Evolutionary conservation across 2,797 vertebrate species (phyloP), one percentile per base, ranked within the genome.

Genomic region (Spinus pinus): DNA sequence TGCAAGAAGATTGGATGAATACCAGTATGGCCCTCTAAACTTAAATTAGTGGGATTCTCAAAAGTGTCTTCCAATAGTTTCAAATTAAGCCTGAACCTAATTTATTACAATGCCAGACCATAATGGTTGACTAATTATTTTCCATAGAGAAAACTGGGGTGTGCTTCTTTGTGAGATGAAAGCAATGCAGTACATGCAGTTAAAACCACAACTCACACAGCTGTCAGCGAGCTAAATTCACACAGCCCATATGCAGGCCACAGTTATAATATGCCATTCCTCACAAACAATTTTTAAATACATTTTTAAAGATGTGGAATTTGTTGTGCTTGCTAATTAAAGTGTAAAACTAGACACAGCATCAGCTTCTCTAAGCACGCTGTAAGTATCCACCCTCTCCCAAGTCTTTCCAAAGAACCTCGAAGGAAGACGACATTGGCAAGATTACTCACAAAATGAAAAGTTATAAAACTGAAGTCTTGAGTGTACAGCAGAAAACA

Each of bases 171-270:
- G 9, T 33, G 27, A 75, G 31, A 70, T 25, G 1, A 62, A 78
- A 88, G 46, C 23, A 72, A 66, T 18, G 17, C 25, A 83, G 14
- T 14, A 39, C 2, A 19, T 5, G 14, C 9, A 49, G n/a, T 31
- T 74, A 60, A 50, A 85, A 64, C 7, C 5, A 14, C 60, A 91
- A 39, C 6, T 71, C 27, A 53, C 6, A 12, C 5, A n/a, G 51
- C 39, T 70, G 28, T 22, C 72, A 74, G 31, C 0, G 0, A 87
- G 9, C 20, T 71, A 77, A 77, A n/a, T 47, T 60, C 37, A 58
- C 2, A 3, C 5, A 62, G 51, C 57, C 14, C 33, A 49, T 10
- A 75, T 5, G 19, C 10, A 50, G 0, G 0, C 33, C 47, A 58
- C 39, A 75, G 9, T 25, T 75, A 6, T 16, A 80, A 78, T 18